Evolutionary conservation across 2,113 vertebrate species (phyloP).

Genomic region (Azemiops feae): DNA sequence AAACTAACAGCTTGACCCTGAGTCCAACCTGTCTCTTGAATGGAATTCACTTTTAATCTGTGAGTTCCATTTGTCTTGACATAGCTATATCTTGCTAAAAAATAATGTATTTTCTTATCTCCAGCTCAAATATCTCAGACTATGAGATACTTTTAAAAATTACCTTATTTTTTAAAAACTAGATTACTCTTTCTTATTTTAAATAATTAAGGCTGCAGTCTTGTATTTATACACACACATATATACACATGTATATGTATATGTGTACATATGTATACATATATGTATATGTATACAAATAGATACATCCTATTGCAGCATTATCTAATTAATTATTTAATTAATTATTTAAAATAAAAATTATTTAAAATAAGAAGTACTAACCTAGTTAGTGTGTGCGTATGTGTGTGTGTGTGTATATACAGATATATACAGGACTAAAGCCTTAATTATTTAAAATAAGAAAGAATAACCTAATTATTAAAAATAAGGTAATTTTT

Average conservation of each 20-base stretch:
- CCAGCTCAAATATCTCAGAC: background rate
- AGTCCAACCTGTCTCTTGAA: slow-evolving; percentile 3
- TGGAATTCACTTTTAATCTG: background rate
- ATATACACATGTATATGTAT: background rate
- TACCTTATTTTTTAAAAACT: background rate
- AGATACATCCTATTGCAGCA: no score
- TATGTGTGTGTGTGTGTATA: no score
- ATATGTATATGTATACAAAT: background rate
- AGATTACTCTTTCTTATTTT: background rate
- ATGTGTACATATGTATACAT: no score
- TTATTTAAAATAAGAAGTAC: no score
- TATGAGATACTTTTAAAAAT: background rate
- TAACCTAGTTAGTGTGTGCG: no score
- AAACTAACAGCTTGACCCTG: background rate
- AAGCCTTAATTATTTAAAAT: background rate
- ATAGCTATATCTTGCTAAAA: slow-evolving; percentile 7
- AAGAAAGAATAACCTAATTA: background rate
- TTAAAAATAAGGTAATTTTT: background rate
- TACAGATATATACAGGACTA: background rate
- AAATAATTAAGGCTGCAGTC: background rate
- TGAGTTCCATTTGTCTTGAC: background rate
- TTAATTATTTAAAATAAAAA: no score
- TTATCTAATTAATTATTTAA: no score
- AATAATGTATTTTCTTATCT: slow-evolving; percentile 9
- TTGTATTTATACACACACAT: background rate